Evolutionary conservation across 2,113 vertebrate genomes (phyloP).

Genomic region (Anhinga anhinga): DNA sequence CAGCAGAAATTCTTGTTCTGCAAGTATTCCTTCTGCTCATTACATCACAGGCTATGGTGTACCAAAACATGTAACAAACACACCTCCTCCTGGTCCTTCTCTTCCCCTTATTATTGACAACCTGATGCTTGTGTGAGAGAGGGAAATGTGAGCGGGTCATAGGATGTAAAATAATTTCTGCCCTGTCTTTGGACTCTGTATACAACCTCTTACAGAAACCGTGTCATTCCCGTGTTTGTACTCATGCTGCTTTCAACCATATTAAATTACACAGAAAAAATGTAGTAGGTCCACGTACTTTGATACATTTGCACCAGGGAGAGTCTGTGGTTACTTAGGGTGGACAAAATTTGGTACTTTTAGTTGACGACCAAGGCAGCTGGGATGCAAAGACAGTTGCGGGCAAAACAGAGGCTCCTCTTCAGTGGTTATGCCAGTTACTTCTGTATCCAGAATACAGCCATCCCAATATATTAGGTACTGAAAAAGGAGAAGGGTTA

Average conservation of each 20-base stretch:
- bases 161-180: neutral
- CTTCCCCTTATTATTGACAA: neutral
- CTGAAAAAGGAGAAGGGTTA: conserved; percentile 32
- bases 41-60: neutral
- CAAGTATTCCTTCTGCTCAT: neutral
- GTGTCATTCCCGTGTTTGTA: neutral
- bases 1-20: neutral
- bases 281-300: neutral
- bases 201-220: neutral
- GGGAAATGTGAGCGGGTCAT: rapidly evolving
- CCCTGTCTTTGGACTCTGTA: neutral
- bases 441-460: neutral
- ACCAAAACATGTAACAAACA: neutral
- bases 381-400: neutral
- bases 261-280: neutral
- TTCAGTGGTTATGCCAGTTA: neutral
- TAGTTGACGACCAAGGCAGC: neutral
- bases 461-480: neutral
- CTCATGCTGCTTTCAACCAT: neutral
- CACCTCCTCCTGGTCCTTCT: neutral
- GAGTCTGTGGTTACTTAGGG: neutral
- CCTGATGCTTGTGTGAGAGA: neutral
- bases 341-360: neutral
- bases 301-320: too few relatives aligned
- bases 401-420: neutral